Evolutionary conservation across 2,888 invertebrate genomes (phyloP), one percentile per base, ranked within the genome.

Genomic region (Isoperla grammatica): DNA sequence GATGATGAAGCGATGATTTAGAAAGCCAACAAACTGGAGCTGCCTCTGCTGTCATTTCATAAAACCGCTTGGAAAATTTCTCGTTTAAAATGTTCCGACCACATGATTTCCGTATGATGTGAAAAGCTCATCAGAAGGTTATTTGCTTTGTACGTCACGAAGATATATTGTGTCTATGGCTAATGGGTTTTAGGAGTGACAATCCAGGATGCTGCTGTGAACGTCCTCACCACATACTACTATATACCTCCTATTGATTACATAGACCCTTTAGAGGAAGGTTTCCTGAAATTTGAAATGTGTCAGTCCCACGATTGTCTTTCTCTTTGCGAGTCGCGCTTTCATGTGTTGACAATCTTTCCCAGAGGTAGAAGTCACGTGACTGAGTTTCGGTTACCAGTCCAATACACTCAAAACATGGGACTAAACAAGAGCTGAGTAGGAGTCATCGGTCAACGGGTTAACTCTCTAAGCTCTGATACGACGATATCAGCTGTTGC

Each of bases 161-260:
- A 17, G 53, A 53, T 19, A 53, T 53, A 53, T 53, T 37, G 19
- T 37, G 53, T 53, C 53, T 37, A 53, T 12, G 17, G 39, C 53
- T 53, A 53, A 53, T 53, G 53, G 53, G 37, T 53, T 29, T 53
- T 53, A 39, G 39, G 39, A 53, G 53, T 53, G 53, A 53, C 53
- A 53, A 53, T 39, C 17, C 53, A 53, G 53, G 53, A 53, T 53
- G 40, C 19, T 12, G 53, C 19, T 49, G 9, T 17, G 37, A 49
- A 29, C 29, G 29, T 15, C 35, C 23, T 8, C 12, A 53, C 35
- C 39, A 53, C 20, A 29, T 4, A 17, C 17, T 53, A 9, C n/a
- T n/a, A n/a, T n/a, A n/a, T n/a, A n/a, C 17, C 8, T 22, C 13
- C 37, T n/a, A 53, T 53, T 53, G 53, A 53, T 53, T 53, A 53